Conservation (phyloP, 2,888 invertebrate genomes). For the Hypomecis atomaria region DNA sequence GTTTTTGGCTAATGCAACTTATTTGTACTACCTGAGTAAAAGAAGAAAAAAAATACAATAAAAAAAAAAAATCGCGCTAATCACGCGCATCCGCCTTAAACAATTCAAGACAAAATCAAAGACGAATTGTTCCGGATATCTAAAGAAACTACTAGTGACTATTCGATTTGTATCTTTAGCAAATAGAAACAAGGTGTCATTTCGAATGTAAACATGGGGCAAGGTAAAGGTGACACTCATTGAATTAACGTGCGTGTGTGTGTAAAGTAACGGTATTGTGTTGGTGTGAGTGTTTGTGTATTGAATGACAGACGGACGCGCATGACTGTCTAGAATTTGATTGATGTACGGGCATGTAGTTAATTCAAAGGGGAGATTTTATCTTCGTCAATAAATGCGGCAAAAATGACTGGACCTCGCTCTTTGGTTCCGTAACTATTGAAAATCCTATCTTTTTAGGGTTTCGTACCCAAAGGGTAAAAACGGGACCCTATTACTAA, state of each 20-base stretch:
- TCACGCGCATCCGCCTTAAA: constrained; percentile 30
- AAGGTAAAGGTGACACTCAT: constrained; percentile 48
- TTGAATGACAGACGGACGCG: constrained; percentile 45
- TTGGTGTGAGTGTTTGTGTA: constrained; percentile 48
- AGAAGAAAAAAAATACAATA: too few species aligned
- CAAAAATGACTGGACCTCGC: too few species aligned
- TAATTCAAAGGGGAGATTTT: constrained; percentile 9
- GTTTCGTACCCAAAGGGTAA: too few species aligned
- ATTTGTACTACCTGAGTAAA: too few species aligned
- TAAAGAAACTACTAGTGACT: constrained; percentile 17
- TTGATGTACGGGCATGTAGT: constrained; percentile 42
- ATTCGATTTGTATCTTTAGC: constrained; percentile 19
- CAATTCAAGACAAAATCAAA: constrained; percentile 48
- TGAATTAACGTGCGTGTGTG: constrained; percentile 50
- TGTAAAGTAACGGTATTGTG: constrained; percentile 54
- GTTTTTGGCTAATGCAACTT: too few species aligned
- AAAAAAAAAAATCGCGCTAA: too few species aligned
- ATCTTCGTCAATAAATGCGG: not conserved
- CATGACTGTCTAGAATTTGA: constrained; percentile 47
- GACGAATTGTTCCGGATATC: constrained; percentile 44
- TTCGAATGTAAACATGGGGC: constrained; percentile 35
- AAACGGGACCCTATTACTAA: too few species aligned
- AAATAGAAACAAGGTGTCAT: constrained; percentile 36
- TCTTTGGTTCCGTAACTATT: too few species aligned
- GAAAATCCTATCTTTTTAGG: too few species aligned